Evolutionary conservation across 2,113 vertebrate genomes (phyloP), one percentile per base, ranked within the genome.

Genomic region (Coptodon rendalli): DNA sequence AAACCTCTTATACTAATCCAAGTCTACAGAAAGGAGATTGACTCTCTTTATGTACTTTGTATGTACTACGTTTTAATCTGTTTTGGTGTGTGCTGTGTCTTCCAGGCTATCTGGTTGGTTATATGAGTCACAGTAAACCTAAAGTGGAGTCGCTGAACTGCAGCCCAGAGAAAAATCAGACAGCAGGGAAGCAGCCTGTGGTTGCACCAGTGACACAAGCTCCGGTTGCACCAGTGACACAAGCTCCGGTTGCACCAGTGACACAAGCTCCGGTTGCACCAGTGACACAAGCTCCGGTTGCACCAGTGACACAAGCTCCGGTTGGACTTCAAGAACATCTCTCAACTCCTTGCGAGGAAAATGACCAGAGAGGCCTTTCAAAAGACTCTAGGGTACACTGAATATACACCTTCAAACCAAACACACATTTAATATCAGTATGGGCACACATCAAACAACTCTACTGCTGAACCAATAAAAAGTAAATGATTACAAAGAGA

Each of bases 41-140:
- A 29, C 3, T 29, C n/a, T 13, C 24, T 48, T 48, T 68, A 48
- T 76, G 43, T 29, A 11, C 24, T 29, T 76, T 19, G 12, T 68
- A 29, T 76, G 24, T 48, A 12, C 24, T 29, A 50, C 16, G 14
- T 43, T 43, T 50, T 76, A 50, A 78, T 7, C 1, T 0, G 24
- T 50, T 78, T 50, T 61, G 11, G 2, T 34, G 31, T 57, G 3
- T 27, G 3, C 6, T 19, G 1, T 57, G 1, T 82, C 54, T 5
- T 86, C 10, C 83, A 99, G 98, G 98, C 22, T 97, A 96, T 92
- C 78, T 98, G 50, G 80, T 97, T 0, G 98, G 97, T 40, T 98
- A 96, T 89, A 54, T 93, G 40, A 84, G 84, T 71, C 82, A 89
- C 24, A 17, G n/a, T 6, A 90, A 91, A 31, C 78, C 82, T 22